Evolutionary conservation across 1,140 invertebrate species (phyloP), one percentile per base, ranked within the genome.

Genomic region (Cyrtorhinus lividipennis): DNA sequence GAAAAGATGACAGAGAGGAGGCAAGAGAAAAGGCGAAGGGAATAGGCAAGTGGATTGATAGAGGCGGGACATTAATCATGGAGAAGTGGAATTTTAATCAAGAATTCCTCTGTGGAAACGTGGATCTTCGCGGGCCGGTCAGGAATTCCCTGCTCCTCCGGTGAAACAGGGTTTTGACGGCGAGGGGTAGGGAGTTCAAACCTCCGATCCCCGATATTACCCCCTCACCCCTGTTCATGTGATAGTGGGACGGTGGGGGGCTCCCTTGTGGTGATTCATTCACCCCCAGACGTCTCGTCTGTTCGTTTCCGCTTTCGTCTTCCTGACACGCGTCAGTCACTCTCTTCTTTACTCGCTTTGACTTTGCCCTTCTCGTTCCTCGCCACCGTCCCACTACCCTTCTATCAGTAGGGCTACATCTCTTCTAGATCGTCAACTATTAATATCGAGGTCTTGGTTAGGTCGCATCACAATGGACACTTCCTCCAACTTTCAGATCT

Each of bases 1-100:
- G 61, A 67, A 48, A n/a, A 61, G 65, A 61, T 66, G 66, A 66
- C 38, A 66, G 59, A 66, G 38, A 38, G 61, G 67, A 24, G 63
- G 65, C 66, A 61, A 62, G 48, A 53, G 61, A 64, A 30, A 56
- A 38, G 62, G 60, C 62, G 65, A 13, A 53, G 44, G 63, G 56
- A 59, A 57, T 24, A 25, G 18, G 5, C 10, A 18, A 5, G 22
- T 56, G 23, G 30, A 38, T 57, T 57, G 56, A 57, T 57, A 24
- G 56, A 18, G 20, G 20, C 24, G 56, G 56, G 56, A 57, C 56
- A 57, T 57, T 57, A 57, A 57, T 57, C 56, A 57, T 57, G 56
- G 56, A 57, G 56, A 57, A 57, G 56, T 57, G 56, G 56, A 57
- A 57, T 57, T 57, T 57, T 57, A 57, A 57, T 57, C 56, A 57